These are phyloP conservation scores for Cyclophora albipunctata DNA, from an alignment of 2,888 invertebrate species.

Conservation along the genomic window DNA sequence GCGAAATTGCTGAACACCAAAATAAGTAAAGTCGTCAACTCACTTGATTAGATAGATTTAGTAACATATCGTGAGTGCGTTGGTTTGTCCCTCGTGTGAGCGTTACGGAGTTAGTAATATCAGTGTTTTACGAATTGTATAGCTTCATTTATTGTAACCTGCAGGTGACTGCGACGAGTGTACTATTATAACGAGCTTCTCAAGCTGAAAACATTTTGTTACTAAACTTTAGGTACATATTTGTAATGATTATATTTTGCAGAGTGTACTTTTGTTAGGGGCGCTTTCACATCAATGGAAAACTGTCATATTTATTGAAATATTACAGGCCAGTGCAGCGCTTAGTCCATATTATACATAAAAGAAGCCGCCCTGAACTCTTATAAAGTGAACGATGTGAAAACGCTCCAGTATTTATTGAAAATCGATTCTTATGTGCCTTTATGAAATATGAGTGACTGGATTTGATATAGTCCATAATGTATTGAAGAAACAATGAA, in stretches of 20 bases:
- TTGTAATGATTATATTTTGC: slow-evolving; percentile 43
- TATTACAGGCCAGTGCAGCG: no score
- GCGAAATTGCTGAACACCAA: no score
- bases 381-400: no score
- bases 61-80: no score
- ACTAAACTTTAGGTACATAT: slow-evolving; percentile 17
- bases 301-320: no score
- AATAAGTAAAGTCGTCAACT: no score
- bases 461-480: slow-evolving; percentile 63
- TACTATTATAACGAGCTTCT: slow-evolving; percentile 15
- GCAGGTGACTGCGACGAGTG: slow-evolving; percentile 8
- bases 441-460: slow-evolving; percentile 61
- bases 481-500: slow-evolving; percentile 45
- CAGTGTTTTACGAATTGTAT: background rate
- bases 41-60: no score
- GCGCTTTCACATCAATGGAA: no score
- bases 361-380: no score
- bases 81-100: no score
- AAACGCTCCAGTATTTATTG: slow-evolving; percentile 39
- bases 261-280: slow-evolving; percentile 33
- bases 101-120: background rate
- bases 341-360: no score
- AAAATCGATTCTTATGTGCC: slow-evolving; percentile 71
- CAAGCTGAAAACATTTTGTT: slow-evolving; percentile 21
- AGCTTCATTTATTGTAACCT: slow-evolving; percentile 2